Evolutionary conservation across 2,888 invertebrate genomes (phyloP).

Genomic region (Chaetogeoica ovagalla): DNA sequence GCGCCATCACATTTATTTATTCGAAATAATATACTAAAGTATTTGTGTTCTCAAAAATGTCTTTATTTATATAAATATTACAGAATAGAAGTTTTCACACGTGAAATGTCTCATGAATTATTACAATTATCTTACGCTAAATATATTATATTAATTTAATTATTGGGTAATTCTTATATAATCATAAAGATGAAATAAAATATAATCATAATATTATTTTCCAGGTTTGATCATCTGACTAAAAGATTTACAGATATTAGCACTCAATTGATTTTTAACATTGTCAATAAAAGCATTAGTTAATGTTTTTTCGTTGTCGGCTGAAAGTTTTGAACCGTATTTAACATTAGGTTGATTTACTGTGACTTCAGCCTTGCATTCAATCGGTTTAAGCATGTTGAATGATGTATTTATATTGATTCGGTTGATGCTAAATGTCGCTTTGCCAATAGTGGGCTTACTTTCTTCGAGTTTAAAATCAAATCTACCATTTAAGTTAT

Average conservation of each 20-base stretch:
- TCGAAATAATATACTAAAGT: no score
- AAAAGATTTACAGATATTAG: conserved; percentile 10
- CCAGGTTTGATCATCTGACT: not conserved
- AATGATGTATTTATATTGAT: conserved; percentile 15
- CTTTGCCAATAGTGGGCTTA: conserved; percentile 5
- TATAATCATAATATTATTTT: conserved; percentile 12
- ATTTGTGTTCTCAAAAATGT: no score
- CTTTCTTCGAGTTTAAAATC: conserved; percentile 33
- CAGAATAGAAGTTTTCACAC: no score
- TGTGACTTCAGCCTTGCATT: conserved; percentile 21
- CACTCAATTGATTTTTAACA: conserved; percentile 15
- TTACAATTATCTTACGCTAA: no score
- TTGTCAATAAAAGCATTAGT: conserved; percentile 18
- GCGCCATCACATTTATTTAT: no score
- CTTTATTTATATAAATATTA: no score
- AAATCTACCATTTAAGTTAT: conserved; percentile 17
- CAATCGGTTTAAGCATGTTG: conserved; percentile 30
- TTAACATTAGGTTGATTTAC: conserved; percentile 14
- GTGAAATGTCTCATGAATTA: no score
- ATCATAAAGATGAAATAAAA: not conserved
- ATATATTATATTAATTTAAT: not conserved
- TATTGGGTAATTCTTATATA: not conserved
- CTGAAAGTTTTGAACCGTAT: conserved; percentile 12
- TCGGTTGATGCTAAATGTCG: not conserved
- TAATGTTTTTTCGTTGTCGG: conserved; percentile 8